These are phyloP conservation scores for Ceyx melanurus DNA, from an alignment of 2,113 vertebrate genomes.

Conservation along the genomic window DNA sequence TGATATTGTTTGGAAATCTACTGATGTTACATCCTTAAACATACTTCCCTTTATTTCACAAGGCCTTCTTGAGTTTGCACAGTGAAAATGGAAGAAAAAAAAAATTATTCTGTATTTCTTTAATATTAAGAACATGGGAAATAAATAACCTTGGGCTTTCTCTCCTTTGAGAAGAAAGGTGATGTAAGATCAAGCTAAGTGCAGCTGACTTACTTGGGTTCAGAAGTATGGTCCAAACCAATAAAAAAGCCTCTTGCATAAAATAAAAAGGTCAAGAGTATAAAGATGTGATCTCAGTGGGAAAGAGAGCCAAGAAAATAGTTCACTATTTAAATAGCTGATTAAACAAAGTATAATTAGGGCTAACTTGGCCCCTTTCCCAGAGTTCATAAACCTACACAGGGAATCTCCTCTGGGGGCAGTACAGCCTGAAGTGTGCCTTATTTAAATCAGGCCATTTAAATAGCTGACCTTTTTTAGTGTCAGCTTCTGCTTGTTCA, in stretches of 20 bases:
- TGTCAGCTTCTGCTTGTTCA: conserved; percentile 24
- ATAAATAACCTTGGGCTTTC: conserved; percentile 3
- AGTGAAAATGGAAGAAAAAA: not conserved
- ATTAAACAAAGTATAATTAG: conserved; percentile 77
- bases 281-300: conserved; percentile 7
- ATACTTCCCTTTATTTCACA: not conserved
- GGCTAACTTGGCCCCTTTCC: conserved; percentile 67
- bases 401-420: conserved; percentile 36
- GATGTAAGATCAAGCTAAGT: not conserved
- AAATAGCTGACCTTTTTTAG: conserved; percentile 51
- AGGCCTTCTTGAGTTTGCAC: not conserved
- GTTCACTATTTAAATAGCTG: conserved; percentile 67
- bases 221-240: not conserved
- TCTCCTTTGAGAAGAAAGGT: not conserved
- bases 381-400: conserved; percentile 73
- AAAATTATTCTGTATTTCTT: not conserved
- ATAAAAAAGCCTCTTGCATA: not conserved
- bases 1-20: not conserved
- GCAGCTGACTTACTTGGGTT: not conserved
- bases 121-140: not conserved
- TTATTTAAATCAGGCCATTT: conserved; percentile 60
- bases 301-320: conserved; percentile 49
- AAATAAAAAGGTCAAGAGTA: conserved; percentile 61
- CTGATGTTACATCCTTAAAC: not conserved
- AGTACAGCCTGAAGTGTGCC: conserved; percentile 1